These are phyloP conservation scores for Eucriotettix oculatus DNA, from an alignment of 2,888 invertebrate species.

Conservation along the genomic window DNA sequence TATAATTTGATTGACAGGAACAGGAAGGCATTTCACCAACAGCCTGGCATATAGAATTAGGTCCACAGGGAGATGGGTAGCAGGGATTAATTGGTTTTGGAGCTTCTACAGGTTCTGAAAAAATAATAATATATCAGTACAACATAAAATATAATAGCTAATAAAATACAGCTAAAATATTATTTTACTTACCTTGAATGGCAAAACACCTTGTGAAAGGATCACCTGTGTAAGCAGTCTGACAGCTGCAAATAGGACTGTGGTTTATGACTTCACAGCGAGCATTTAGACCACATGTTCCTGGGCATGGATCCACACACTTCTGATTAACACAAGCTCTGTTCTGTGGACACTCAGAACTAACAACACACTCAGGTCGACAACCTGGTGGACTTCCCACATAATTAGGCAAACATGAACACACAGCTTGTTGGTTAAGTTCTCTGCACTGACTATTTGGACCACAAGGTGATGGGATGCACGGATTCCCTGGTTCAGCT, in stretches of 20 bases:
- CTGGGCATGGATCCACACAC: constrained; percentile 27
- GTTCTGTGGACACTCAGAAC: constrained; percentile 36
- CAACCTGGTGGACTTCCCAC: constrained; percentile 54
- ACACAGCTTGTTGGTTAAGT: constrained; percentile 50
- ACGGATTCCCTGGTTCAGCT: constrained; percentile 14
- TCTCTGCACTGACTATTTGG: constrained; percentile 24
- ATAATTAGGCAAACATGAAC: constrained; percentile 59
- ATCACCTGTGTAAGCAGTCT: constrained; percentile 43
- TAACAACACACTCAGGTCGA: constrained; percentile 28
- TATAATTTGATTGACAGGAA: constrained; percentile 23
- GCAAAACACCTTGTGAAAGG: constrained; percentile 58
- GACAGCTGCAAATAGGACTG: constrained; percentile 30
- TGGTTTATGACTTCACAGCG: constrained; percentile 30
- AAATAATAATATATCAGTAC: background rate
- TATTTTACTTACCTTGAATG: constrained; percentile 20
- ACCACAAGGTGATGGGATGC: constrained; percentile 20
- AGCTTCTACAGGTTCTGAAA: constrained; percentile 11
- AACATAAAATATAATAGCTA: background rate
- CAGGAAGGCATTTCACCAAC: constrained; percentile 18
- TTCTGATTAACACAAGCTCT: constrained; percentile 31
- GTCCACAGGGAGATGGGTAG: constrained; percentile 30
- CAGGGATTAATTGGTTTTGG: constrained; percentile 25
- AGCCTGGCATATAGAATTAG: constrained; percentile 20
- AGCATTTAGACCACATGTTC: constrained; percentile 23
- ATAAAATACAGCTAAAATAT: background rate